Evolutionary conservation across 2,797 vertebrate species (phyloP), one percentile per base, ranked within the genome.

Genomic region (Chloroceryle inda): DNA sequence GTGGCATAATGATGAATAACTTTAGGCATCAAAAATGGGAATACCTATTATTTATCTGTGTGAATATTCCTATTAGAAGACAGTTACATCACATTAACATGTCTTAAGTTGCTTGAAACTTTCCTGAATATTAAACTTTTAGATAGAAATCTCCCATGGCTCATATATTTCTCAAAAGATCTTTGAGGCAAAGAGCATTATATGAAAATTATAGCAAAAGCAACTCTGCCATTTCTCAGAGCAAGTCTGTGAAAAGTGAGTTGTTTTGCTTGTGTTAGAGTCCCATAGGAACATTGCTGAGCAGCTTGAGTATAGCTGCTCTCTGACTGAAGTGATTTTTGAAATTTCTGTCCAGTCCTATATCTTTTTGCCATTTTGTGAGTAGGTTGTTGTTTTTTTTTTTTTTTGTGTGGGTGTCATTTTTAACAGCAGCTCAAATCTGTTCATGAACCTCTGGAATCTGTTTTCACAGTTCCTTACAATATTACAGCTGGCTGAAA

Each of bases 401-500:
- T 42, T 45, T 19, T 8, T 3, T 33, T 19, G 3, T 2, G 2
- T 45, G 58, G 29, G 18, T 73, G 26, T 63, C 8, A 22, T 56
- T 89, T 94, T 67, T 74, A 77, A 76, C 61, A 83, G 45, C 64
- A 71, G 38, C 45, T 72, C 14, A 55, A 63, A 85, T 93, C 33
- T 92, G 68, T 61, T 72, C 42, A 62, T 50, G 78, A 95, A 94
- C 86, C 91, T 91, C 92, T 96, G 94, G 89, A 94, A 89, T 91
- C 40, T 79, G 20, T 77, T 89, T 93, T 91, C 47, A 52, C 44
- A 84, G 37, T 40, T 72, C 18, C 24, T 73, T 81, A 68, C 14
- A 63, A 52, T 87, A 82, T 63, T 93, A 92, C 89, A 97, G 92
- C 94, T 95, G 84, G 64, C 81, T 96, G 94, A 72, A 95, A 82